phyloP scores from a whole-genome alignment of 2,888 invertebrate genomes.

The Harpagoxenus sublaevis region DNA sequence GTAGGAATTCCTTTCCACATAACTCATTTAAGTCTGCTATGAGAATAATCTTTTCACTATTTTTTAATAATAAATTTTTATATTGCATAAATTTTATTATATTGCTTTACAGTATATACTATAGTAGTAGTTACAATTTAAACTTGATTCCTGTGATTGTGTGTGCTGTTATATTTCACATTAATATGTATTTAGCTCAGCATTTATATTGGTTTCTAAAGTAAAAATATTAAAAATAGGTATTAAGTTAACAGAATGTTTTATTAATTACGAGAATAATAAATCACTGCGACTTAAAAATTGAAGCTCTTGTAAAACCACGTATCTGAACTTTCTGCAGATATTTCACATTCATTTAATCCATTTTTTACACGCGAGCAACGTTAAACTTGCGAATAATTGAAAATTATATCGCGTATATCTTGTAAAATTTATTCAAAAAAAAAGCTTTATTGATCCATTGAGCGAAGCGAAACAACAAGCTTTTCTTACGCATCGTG shows the following conservation, averaged over 20 bases:
- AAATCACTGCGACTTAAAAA: not conserved
- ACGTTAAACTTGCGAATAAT: constrained; percentile 3
- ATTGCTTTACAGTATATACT: too few species aligned
- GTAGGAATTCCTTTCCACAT: too few species aligned
- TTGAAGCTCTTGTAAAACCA: not conserved
- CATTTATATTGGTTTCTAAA: not conserved
- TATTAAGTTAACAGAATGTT: not conserved
- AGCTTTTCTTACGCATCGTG: constrained; percentile 72
- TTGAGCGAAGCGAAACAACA: constrained; percentile 72
- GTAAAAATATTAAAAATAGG: not conserved
- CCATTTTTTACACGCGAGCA: not conserved
- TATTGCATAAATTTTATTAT: not conserved
- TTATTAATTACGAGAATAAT: not conserved
- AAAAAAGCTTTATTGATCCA: constrained; percentile 64
- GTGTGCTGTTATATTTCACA: not conserved
- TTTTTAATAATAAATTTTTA: not conserved
- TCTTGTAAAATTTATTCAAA: constrained; percentile 2
- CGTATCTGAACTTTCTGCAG: not conserved
- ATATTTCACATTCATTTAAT: not conserved
- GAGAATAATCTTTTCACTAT: not conserved
- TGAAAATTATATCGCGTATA: not conserved
- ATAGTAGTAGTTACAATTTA: not conserved
- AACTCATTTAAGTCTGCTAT: not conserved
- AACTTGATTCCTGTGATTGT: not conserved
- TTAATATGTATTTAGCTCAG: not conserved